Base-by-base conservation (phyloP, 2,888 invertebrate genomes). In the Coenonympha glycerion region DNA sequence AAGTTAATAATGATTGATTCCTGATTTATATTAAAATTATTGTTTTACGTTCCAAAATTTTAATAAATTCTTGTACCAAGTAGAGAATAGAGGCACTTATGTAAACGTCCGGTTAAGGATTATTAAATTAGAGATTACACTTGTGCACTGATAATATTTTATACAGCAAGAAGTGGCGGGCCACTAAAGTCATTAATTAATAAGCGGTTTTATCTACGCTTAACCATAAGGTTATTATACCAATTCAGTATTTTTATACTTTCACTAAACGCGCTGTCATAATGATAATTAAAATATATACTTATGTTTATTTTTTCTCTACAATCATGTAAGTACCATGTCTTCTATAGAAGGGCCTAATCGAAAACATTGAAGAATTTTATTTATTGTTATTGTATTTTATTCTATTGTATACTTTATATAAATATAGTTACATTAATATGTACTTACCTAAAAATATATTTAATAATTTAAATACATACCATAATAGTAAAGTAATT, bases 91-190 rank as follows among this genome's bases (percentile, higher is more conserved):
- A 39, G 22, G 56, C 56, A 56, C 56, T 26, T 21, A 28, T 13
- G 13, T 44, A 53, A 46, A 40, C 11, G 11, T 11, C 40, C 42
- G 42, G n/a, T 34, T 39, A 28, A 26, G 33, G 36, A 34, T 51
- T 52, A n/a, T n/a, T n/a, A n/a, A 34, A 24, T 41, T 46, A 41
- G 41, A 37, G 45, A 53, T 49, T 53, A 53, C 47, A 55, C 47
- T 16, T 34, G 24, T 41, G 56, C 56, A 56, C 56, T 47, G 33
- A 45, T n/a, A n/a, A n/a, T 41, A 37, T 53, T 56, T 50, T 48
- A 50, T 56, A 55, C 37, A 36, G 33, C 40, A 46, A 42, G 42
- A 49, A 39, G 55, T 55, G 56, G 53, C 56, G 53, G 56, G 56
- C 56, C 56, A 56, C 53, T 53, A 37, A n/a, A 18, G n/a, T 34